Evolutionary conservation across 2,113 vertebrate genomes (phyloP), one percentile per base, ranked within the genome.

Genomic region (Xenotilapia longispinis): DNA sequence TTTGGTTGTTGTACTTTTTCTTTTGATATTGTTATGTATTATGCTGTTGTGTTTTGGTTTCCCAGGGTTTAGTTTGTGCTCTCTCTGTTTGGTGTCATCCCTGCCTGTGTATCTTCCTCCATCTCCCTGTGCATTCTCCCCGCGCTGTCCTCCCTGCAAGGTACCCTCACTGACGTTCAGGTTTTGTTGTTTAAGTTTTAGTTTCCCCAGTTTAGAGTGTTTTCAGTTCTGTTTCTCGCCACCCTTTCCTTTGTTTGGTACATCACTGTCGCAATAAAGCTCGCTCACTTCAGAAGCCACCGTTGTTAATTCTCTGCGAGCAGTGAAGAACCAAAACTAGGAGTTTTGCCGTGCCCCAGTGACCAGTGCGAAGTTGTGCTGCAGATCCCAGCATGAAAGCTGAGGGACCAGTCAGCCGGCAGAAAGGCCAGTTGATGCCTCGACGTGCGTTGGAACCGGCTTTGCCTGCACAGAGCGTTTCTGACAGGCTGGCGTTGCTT

Each of bases 251-350:
- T 31, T 58, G 57, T 31, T 58, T 58, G 3, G 57, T 58, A 17
- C 14, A 58, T 58, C 55, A 58, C 26, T 58, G 0, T 58, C 0
- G 0, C 14, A 58, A 58, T 17, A 31, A 58, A 58, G 7, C 26
- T 1, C 3, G 14, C 55, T 58, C 14, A 17, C 26, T 58, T 58
- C 26, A 58, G 26, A 58, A 58, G 26, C 26, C 55, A 58, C 55
- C 55, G 26, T 57, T 57, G 54, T 57, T 57, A 57, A 8, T 57
- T 57, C 54, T 57, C 54, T 57, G 12, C 2, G 6, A 26, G 21
- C 12, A 55, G 54, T 55, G 54, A 55, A 5, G 6, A 26, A 55
- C 21, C 54, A 55, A 55, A 55, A 55, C 54, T 55, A 55, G 54
- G 21, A 55, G 21, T 55, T 55, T 55, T 3, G 54, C 54, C 21